These are phyloP conservation scores for Drosophila kanekoi DNA, from an alignment of 2,888 invertebrate species.

Conservation along the genomic window DNA sequence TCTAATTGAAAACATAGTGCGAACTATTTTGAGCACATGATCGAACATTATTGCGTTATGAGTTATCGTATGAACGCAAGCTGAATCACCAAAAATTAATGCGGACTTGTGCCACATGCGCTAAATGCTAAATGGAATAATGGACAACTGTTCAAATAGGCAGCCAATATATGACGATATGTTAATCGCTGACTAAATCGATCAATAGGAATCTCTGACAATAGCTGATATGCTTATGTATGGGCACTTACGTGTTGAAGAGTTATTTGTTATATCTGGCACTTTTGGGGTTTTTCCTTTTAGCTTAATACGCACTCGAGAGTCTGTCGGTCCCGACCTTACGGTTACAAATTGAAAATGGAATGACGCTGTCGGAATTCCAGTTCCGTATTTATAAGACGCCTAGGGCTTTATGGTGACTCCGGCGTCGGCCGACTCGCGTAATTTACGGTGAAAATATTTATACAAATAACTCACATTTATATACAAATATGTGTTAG, in stretches of 20 bases:
- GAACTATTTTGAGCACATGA: neutral
- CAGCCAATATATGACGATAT: constrained; percentile 3
- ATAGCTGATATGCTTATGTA: neutral
- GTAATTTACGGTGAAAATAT: constrained; percentile 43
- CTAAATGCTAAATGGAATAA: constrained; percentile 7
- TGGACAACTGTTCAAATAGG: constrained; percentile 43
- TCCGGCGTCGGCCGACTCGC: constrained; percentile 23
- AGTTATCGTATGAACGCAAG: constrained; percentile 5
- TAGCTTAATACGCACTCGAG: constrained; percentile 12
- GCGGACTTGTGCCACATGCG: neutral
- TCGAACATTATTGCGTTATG: neutral
- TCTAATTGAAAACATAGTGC: too few relatives aligned
- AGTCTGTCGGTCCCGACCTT: constrained; percentile 11
- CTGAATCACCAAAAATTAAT: neutral
- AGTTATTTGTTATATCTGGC: constrained; percentile 3
- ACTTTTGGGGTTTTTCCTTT: neutral
- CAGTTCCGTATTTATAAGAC: constrained; percentile 58
- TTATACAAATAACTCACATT: constrained; percentile 24
- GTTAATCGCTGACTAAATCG: constrained; percentile 30
- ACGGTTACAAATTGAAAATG: constrained; percentile 23
- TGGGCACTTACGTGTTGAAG: constrained; percentile 34
- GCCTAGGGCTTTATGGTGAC: constrained; percentile 16
- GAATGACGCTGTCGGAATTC: constrained; percentile 25
- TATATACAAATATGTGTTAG: constrained; percentile 12
- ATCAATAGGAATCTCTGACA: constrained; percentile 14